Evolutionary conservation across 2,113 vertebrate species (phyloP), one percentile per base, ranked within the genome.

Genomic region (Amphiprion percula): DNA sequence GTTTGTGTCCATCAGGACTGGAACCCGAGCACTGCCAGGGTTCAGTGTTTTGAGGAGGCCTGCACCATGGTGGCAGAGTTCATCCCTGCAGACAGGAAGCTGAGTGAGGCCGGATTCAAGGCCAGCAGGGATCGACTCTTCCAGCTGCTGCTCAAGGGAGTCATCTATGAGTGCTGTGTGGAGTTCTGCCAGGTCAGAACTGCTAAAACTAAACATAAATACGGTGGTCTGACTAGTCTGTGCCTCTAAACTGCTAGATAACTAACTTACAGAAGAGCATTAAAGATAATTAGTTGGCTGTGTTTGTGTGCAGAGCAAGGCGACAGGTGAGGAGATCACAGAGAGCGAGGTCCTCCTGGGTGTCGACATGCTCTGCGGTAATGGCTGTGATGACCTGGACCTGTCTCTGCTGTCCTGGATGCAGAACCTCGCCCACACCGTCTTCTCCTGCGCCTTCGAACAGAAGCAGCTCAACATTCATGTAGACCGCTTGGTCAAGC

Each of bases 391-490:
- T 68, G 98, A 99, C 85, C 94, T 99, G 91, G 98, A 99, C 92
- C 94, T 99, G 73, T 99, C 98, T 65, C 95, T 99, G 68, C 93
- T 99, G 50, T 99, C 98, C 0, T 99, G 98, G 98, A 96, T 99
- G 92, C 98, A 99, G 92, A 99, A 99, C 91, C 95, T 99, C 17
- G 93, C 96, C 53, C 94, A 96, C 67, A 95, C 94, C 4, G 97
- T 97, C 59, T 99, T 99, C 85, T 96, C 97, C 75, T 99, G 98
- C 82, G 97, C 98, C 80, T 99, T 99, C 79, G 98, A 99, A 86
- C 98, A 99, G 91, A 99, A 99, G 92, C 96, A 96, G 80, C 96
- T 99, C 82, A 98, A 96, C 93, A 97, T 99, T 91, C 98, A 99
- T 4, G 95, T 99, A 77, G 98, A 99, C 91, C 97, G 97, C 82